phyloP scores from a whole-genome alignment of 2,113 vertebrate species.

The Sorex araneus region DNA sequence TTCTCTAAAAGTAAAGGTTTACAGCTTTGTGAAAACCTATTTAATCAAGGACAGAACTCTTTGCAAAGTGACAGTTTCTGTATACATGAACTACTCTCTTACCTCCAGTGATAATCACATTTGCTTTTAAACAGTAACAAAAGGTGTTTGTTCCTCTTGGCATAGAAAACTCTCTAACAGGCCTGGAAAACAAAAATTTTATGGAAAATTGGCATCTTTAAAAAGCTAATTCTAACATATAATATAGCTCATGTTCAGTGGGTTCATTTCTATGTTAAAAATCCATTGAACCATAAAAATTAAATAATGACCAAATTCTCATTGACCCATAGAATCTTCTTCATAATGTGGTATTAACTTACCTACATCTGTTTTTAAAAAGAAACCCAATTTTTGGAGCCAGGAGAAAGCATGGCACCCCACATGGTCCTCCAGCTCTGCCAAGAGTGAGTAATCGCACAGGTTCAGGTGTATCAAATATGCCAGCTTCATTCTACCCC shows the following conservation, averaged over 20 bases:
- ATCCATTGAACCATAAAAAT: constrained; percentile 21
- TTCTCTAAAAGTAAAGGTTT: neutral
- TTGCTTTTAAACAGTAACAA: constrained; percentile 88
- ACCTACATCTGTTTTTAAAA: neutral
- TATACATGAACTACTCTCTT: neutral
- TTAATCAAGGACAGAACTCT: neutral
- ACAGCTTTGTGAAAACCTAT: neutral
- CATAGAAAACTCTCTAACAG: constrained; percentile 88
- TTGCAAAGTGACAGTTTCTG: neutral
- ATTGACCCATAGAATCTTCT: neutral
- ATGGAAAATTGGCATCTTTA: neutral
- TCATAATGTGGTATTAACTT: neutral
- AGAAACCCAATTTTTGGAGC: neutral
- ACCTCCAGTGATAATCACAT: constrained; percentile 89
- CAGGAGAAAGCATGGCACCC: no score
- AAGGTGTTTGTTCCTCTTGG: constrained; percentile 88
- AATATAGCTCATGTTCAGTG: neutral
- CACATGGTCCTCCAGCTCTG: no score
- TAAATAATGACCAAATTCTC: neutral
- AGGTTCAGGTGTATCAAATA: no score
- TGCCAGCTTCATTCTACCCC: no score
- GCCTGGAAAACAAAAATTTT: constrained; percentile 82
- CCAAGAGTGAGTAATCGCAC: no score
- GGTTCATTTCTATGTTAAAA: constrained; percentile 35
- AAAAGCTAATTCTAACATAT: neutral